These are phyloP conservation scores for Drosophila bocki DNA, from an alignment of 1,140 invertebrate genomes.

Conservation along the genomic window DNA sequence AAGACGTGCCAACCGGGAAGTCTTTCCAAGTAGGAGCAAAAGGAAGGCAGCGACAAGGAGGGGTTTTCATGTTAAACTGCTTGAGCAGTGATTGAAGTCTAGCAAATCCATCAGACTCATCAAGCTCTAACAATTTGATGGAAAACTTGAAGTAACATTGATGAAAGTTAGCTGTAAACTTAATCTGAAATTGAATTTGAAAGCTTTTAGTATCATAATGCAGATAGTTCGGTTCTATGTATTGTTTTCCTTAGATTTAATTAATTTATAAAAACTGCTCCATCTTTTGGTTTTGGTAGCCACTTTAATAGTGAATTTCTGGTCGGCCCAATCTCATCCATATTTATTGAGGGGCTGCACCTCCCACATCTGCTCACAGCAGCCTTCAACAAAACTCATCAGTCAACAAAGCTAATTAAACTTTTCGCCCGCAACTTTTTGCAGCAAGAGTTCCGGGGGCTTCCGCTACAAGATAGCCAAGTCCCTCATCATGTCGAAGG, in stretches of 20 bases:
- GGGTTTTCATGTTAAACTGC: constrained; percentile 17
- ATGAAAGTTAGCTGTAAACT: neutral
- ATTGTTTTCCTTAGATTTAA: neutral
- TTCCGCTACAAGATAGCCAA: constrained; percentile 83
- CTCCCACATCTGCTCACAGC: constrained; percentile 1
- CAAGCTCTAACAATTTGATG: constrained; percentile 3
- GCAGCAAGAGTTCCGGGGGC: constrained; percentile 75
- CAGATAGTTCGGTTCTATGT: neutral
- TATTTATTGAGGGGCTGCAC: constrained; percentile 24
- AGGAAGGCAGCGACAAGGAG: neutral
- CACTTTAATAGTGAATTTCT: constrained; percentile 14
- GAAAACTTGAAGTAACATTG: neutral
- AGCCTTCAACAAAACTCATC: constrained; percentile 50
- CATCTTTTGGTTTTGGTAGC: no score
- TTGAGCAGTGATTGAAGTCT: constrained; percentile 56
- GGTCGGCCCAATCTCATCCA: neutral
- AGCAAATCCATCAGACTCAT: constrained; percentile 29
- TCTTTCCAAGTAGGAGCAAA: constrained; percentile 22
- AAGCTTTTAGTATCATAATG: neutral
- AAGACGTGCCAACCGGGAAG: constrained; percentile 45
- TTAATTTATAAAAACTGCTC: neutral
- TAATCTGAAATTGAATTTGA: neutral
- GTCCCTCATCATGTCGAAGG: constrained; percentile 87
- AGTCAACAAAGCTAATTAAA: constrained; percentile 68
- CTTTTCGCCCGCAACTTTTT: constrained; percentile 36